phyloP scores from a whole-genome alignment of 30 jellyfish, hydroid and myxozoan species.

The Rhopilema esculentum region DNA sequence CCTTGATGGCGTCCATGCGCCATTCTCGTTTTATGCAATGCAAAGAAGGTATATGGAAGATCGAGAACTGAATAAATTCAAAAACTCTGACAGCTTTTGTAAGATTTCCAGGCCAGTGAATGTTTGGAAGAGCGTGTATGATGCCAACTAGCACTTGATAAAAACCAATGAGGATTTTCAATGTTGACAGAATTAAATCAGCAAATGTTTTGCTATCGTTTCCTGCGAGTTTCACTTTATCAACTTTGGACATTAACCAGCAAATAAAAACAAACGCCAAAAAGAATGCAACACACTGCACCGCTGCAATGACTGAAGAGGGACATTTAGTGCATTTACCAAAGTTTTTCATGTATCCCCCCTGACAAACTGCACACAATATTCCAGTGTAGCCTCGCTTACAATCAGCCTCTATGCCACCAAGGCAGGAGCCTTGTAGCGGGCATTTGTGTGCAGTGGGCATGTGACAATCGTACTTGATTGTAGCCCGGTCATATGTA shows the following conservation, averaged over 20 bases:
- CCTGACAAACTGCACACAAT: constrained; percentile 45
- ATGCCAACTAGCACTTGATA: constrained; percentile 38
- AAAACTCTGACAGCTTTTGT: constrained; percentile 3
- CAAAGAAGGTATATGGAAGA: constrained; percentile 52
- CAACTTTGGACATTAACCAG: constrained; percentile 16
- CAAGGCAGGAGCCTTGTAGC: constrained; percentile 29
- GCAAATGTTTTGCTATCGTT: constrained; percentile 38
- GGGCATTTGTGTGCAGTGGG: constrained; percentile 60
- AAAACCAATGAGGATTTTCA: constrained; percentile 55
- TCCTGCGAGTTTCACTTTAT: neutral
- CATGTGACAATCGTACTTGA: neutral
- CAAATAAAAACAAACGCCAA: constrained; percentile 20
- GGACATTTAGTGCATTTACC: constrained; percentile 35
- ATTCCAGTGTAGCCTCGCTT: constrained; percentile 21
- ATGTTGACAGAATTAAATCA: constrained; percentile 39
- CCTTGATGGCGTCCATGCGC: constrained; percentile 36
- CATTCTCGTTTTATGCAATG: constrained; percentile 46
- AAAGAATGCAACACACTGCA: constrained; percentile 2
- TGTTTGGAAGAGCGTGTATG: neutral
- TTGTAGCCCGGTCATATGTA: constrained; percentile 17
- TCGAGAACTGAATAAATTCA: constrained; percentile 30
- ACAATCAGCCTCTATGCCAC: constrained; percentile 49
- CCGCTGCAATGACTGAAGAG: constrained; percentile 2
- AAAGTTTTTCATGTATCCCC: constrained; percentile 10
- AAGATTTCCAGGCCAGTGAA: constrained; percentile 50